Evolutionary conservation across 2,888 invertebrate species (phyloP).

Genomic region (Agonopterix subpropinquella): DNA sequence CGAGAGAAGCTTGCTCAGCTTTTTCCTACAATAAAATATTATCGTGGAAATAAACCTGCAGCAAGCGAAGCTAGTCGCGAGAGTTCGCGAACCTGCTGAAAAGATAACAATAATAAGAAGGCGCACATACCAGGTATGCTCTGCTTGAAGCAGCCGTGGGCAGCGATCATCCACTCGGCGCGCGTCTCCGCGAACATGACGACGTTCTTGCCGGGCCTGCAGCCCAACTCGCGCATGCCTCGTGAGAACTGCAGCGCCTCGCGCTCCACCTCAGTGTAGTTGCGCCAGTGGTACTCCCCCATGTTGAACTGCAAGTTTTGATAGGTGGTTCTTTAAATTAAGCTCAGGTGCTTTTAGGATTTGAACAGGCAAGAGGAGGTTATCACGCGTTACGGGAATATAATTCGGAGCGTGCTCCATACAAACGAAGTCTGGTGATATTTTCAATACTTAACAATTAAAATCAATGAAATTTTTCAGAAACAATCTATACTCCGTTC

Average conservation of each 20-base stretch:
- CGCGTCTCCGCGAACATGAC: constrained; percentile 98
- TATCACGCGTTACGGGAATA: too few species aligned
- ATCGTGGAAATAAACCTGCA: too few species aligned
- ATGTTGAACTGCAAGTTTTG: constrained; percentile 82
- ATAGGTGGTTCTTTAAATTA: too few species aligned
- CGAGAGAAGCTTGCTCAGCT: too few species aligned
- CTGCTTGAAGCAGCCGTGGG: constrained; percentile 96
- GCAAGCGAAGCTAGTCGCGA: neutral
- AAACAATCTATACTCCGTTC: too few species aligned
- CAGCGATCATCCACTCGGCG: constrained; percentile 98
- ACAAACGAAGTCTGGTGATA: too few species aligned
- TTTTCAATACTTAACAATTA: too few species aligned
- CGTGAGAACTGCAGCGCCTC: constrained; percentile 86
- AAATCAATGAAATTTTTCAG: too few species aligned
- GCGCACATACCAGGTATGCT: constrained; percentile 83
- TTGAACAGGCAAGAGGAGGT: too few species aligned
- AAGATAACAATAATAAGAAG: neutral
- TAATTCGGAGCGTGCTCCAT: too few species aligned
- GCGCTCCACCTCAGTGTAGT: constrained; percentile 85
- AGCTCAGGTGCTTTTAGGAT: too few species aligned
- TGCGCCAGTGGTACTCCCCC: constrained; percentile 95
- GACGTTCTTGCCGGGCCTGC: constrained; percentile 82
- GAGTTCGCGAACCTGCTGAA: neutral
- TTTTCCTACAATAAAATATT: too few species aligned
- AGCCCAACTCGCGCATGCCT: constrained; percentile 88